Evolutionary conservation across 2,797 vertebrate genomes (phyloP), one percentile per base, ranked within the genome.

Genomic region (Emys orbicularis): DNA sequence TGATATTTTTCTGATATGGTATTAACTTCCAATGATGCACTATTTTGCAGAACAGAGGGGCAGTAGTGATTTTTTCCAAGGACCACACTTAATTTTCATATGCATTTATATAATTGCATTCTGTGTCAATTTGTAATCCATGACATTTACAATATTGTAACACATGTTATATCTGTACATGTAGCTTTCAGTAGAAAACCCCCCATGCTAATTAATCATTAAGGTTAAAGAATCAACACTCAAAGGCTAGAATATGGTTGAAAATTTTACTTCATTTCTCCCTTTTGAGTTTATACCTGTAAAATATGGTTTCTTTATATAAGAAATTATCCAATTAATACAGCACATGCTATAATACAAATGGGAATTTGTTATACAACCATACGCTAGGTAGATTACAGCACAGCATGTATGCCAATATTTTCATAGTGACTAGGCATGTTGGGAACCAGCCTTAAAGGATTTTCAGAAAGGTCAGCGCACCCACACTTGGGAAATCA

Each of bases 361-460:
- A 54, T n/a, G 1, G 2, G 1, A 93, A 88, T 9, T 83, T 49
- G 11, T 54, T 90, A n/a, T 79, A 74, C 56, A 80, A 27, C 83
- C 57, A 56, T 12, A 57, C 34, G n/a, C 44, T 84, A 74, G 86
- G 49, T 68, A 11, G 86, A 88, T 86, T 50, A 2, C 1, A 23
- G 37, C 3, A 68, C 83, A 68, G 53, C 54, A 11, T 80, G 59
- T 25, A 27, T 21, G 6, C 34, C 0, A 4, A 0, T 93, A 34
- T 83, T 90, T 95, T 87, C 11, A 27, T 1, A 0, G 59, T 89
- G 86, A 83, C 12, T 37, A 92, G 59, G 2, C 81, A 52, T 50
- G 57, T 82, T 92, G 72, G 34, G 83, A 84, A 25, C 76, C 90
- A 84, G 54, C 47, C 85, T 93, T 92, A 86, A 93, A 90, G 74